Conservation (phyloP, 2,797 vertebrate species). For the Yasuhikotakia modesta region DNA sequence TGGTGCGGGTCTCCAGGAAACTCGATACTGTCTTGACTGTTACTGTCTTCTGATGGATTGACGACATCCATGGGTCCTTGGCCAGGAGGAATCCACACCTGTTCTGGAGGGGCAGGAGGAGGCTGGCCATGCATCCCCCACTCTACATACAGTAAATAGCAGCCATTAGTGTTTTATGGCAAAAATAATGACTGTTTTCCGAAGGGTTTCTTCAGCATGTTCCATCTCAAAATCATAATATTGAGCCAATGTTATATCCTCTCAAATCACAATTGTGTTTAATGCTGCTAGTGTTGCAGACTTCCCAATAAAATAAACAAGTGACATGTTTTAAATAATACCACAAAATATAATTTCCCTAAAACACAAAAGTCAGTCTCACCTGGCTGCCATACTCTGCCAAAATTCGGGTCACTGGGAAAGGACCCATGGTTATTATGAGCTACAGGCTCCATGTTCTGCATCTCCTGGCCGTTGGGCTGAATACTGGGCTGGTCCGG, state of each 20-base stretch:
- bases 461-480: slow-evolving; percentile 51
- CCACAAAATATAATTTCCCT: not conserved
- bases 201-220: too few species aligned
- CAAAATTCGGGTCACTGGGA: slow-evolving; percentile 90
- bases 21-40: slow-evolving; percentile 97
- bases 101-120: slow-evolving; percentile 88
- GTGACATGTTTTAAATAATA: too few species aligned
- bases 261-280: too few species aligned
- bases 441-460: slow-evolving; percentile 47
- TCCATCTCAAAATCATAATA: too few species aligned
- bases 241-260: too few species aligned
- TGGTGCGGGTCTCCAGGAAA: slow-evolving; percentile 93
- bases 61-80: slow-evolving; percentile 95
- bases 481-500: slow-evolving; percentile 81
- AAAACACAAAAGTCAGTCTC: slow-evolving; percentile 37
- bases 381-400: slow-evolving; percentile 98
- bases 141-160: slow-evolving; percentile 73
- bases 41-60: slow-evolving; percentile 96
- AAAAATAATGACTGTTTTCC: too few species aligned
- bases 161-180: too few species aligned
- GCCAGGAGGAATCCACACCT: slow-evolving; percentile 92
- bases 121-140: slow-evolving; percentile 96
- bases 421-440: slow-evolving; percentile 91
- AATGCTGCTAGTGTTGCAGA: too few species aligned
- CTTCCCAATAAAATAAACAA: too few species aligned